Conservation (phyloP, 2,888 invertebrate species). For the Tinea trinotella region DNA sequence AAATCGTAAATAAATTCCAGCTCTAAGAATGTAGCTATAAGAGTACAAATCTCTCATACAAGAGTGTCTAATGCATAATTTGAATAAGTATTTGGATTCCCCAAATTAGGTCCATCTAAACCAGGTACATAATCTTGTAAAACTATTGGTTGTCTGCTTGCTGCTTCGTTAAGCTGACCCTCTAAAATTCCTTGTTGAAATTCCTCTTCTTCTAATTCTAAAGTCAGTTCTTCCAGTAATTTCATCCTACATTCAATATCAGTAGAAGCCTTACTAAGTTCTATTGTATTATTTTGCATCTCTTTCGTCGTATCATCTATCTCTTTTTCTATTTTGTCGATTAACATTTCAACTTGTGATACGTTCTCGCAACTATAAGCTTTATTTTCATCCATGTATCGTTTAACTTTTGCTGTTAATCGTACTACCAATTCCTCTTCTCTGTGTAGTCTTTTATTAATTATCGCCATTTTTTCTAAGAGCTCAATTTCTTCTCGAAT, state of each 20-base stretch:
- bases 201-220: slow-evolving; percentile 67
- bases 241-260: slow-evolving; percentile 69
- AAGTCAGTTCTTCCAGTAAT: slow-evolving; percentile 64
- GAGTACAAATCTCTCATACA: slow-evolving; percentile 45
- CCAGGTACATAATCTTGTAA: slow-evolving; percentile 63
- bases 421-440: slow-evolving; percentile 82
- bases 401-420: slow-evolving; percentile 75
- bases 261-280: slow-evolving; percentile 61
- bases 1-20: neutral
- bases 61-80: slow-evolving; percentile 56
- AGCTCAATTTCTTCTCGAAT: slow-evolving; percentile 79
- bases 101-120: slow-evolving; percentile 36
- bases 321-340: slow-evolving; percentile 68
- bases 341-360: slow-evolving; percentile 57
- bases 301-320: slow-evolving; percentile 62
- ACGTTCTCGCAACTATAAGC: slow-evolving; percentile 63
- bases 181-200: slow-evolving; percentile 62
- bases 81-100: neutral
- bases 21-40: neutral
- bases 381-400: slow-evolving; percentile 69
- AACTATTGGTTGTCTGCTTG: slow-evolving; percentile 58
- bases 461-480: slow-evolving; percentile 79
- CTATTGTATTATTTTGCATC: slow-evolving; percentile 65
- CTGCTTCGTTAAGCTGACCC: slow-evolving; percentile 55
- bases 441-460: slow-evolving; percentile 80